phyloP scores from a whole-genome alignment of 2,797 vertebrate genomes.

The Tokudaia muenninki region DNA sequence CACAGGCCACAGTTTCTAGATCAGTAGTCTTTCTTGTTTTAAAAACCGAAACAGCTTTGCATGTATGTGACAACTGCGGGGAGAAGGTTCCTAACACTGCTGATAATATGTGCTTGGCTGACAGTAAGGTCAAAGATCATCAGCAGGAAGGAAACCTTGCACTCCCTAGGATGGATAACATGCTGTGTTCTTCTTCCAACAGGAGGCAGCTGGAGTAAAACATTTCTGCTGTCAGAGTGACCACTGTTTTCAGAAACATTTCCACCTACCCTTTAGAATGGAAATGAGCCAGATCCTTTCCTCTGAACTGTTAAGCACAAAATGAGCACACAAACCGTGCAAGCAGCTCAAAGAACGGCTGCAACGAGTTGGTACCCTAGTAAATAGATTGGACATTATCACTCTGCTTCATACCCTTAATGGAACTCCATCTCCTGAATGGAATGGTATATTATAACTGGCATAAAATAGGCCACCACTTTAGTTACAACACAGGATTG shows the following conservation, averaged over 20 bases:
- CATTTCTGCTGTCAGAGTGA: constrained; percentile 2
- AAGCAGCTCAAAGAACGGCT: constrained; percentile 75
- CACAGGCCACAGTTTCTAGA: constrained; percentile 1
- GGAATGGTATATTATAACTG: constrained; percentile 82
- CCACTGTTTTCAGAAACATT: constrained; percentile 32
- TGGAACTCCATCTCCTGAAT: constrained; percentile 70
- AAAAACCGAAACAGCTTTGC: not conserved
- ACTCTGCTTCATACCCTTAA: constrained; percentile 59
- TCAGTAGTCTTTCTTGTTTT: constrained; percentile 1
- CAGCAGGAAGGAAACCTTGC: not conserved
- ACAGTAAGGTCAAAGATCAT: not conserved
- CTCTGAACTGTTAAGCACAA: constrained; percentile 58
- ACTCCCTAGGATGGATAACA: constrained; percentile 14
- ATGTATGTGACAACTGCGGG: not conserved
- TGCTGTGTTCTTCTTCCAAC: not conserved
- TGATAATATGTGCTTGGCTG: not conserved
- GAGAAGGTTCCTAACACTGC: constrained; percentile 12
- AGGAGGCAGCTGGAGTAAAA: not conserved
- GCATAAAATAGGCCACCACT: constrained; percentile 82
- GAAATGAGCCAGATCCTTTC: constrained; percentile 62
- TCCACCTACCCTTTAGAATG: constrained; percentile 43
- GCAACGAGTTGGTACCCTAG: constrained; percentile 69
- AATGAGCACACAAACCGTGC: constrained; percentile 60
- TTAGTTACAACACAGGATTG: constrained; percentile 83
- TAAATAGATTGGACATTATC: constrained; percentile 68